Evolutionary conservation across 2,888 invertebrate genomes (phyloP), one percentile per base, ranked within the genome.

Genomic region (Eupelmus urozonus): DNA sequence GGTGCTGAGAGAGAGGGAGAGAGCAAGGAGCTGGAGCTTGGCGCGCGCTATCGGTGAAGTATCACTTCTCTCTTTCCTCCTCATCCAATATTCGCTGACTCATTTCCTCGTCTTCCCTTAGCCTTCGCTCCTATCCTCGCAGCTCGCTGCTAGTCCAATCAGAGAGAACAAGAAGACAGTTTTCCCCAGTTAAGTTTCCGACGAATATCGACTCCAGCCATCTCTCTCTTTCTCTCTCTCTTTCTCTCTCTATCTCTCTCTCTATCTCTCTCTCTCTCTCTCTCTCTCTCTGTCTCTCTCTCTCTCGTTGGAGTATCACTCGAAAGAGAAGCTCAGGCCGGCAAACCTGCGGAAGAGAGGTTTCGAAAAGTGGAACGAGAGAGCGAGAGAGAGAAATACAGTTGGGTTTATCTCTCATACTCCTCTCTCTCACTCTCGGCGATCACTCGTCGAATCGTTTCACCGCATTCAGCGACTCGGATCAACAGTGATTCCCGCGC

Each of bases 31-130:
- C 34, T 34, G n/a, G n/a, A n/a, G 40, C 4, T 13, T 9, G 5
- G n/a, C 34, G 16, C 49, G n/a, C 49, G 66, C 40, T 57, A 72
- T 72, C 74, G 67, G 51, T 71, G 70, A 70, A 71, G 70, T 57
- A 71, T 71, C 70, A 70, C 55, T 65, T 76, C 53, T 66, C 60
- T 75, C 34, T 59, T 18, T 45, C 45, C 20, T 25, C 20, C 55
- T 42, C 13, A 63, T 72, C 67, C 79, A 76, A 76, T 79, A 76
- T 71, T 66, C 75, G 75, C 75, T 66, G 74, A 78, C 67, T 78
- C 78, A 78, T 78, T 78, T 79, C 67, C 69, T 65, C 67, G 65
- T 59, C 66, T 66, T 53, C 59, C 40, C 59, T 29, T 63, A 59
- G 25, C 60, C 27, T 66, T 60, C 55, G 45, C 49, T 34, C 67